These are phyloP conservation scores for Cataglyphis rosenhaueri DNA, from an alignment of 2,888 invertebrate genomes.

Conservation along the genomic window DNA sequence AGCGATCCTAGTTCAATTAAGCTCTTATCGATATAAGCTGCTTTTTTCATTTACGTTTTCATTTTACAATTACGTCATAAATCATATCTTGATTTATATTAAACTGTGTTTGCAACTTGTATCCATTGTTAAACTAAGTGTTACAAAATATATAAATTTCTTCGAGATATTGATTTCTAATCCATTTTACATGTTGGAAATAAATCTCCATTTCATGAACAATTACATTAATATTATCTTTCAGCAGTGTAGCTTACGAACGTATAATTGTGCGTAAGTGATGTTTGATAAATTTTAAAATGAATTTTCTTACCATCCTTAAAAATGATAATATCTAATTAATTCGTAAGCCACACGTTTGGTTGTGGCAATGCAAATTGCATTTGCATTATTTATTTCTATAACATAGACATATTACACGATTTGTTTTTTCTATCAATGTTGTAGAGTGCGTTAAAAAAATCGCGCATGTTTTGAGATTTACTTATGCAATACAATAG, in stretches of 20 bases:
- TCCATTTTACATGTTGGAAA: not conserved
- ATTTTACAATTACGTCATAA: slow-evolving; percentile 4
- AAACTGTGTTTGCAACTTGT: slow-evolving; percentile 6
- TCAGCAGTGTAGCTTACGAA: slow-evolving; percentile 6
- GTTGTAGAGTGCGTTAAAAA: slow-evolving; percentile 56
- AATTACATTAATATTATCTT: not conserved
- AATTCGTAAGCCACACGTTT: slow-evolving; percentile 5
- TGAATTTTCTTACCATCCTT: not conserved
- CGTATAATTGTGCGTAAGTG: not conserved
- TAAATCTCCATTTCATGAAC: slow-evolving; percentile 12
- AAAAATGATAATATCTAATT: not conserved
- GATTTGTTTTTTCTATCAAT: slow-evolving; percentile 45
- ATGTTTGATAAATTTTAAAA: not conserved
- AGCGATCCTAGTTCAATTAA: not conserved
- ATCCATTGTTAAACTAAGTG: slow-evolving; percentile 2
- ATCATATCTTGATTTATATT: not conserved
- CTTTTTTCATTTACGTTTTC: not conserved
- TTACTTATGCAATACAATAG: slow-evolving; percentile 58
- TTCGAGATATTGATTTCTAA: not conserved
- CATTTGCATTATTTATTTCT: slow-evolving; percentile 67
- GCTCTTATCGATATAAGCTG: not conserved
- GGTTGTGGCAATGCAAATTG: slow-evolving; percentile 25
- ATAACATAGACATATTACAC: slow-evolving; percentile 67
- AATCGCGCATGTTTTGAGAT: slow-evolving; percentile 34
- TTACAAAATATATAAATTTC: not conserved